These are phyloP conservation scores for Ameiurus melas DNA, from an alignment of 2,113 vertebrate genomes.

Conservation along the genomic window DNA sequence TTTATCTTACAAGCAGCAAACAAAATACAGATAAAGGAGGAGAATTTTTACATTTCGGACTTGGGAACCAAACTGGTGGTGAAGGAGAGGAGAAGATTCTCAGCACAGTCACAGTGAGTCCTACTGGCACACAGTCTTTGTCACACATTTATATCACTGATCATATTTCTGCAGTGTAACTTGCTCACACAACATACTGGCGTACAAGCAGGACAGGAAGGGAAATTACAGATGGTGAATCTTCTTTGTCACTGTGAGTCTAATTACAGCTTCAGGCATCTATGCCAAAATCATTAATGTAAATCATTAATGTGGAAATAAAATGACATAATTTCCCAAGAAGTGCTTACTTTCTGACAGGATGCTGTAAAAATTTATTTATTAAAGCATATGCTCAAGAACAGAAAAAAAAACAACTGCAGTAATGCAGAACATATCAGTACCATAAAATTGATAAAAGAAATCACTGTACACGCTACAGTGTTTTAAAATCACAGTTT, in stretches of 20 bases:
- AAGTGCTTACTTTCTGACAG: slow-evolving; percentile 56
- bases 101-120: slow-evolving; percentile 15
- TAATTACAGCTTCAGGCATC: background rate
- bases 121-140: slow-evolving; percentile 3
- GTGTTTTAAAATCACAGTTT: slow-evolving; percentile 70
- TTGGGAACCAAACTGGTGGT: slow-evolving; percentile 3
- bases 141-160: slow-evolving; percentile 24
- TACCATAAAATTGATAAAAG: slow-evolving; percentile 75
- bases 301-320: slow-evolving; percentile 17
- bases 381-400: slow-evolving; percentile 73
- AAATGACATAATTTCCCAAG: slow-evolving; percentile 43
- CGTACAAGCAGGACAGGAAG: background rate
- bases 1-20: background rate
- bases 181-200: background rate
- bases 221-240: slow-evolving; percentile 35
- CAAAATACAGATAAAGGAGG: background rate
- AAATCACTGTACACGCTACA: slow-evolving; percentile 71
- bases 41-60: slow-evolving; percentile 19
- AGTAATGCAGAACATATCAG: slow-evolving; percentile 73
- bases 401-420: slow-evolving; percentile 67
- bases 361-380: slow-evolving; percentile 71
- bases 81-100: slow-evolving; percentile 17
- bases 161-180: background rate
- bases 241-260: background rate
- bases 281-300: background rate